Base-by-base conservation (phyloP, 2,888 invertebrate genomes). In the Pheosia tremula region DNA sequence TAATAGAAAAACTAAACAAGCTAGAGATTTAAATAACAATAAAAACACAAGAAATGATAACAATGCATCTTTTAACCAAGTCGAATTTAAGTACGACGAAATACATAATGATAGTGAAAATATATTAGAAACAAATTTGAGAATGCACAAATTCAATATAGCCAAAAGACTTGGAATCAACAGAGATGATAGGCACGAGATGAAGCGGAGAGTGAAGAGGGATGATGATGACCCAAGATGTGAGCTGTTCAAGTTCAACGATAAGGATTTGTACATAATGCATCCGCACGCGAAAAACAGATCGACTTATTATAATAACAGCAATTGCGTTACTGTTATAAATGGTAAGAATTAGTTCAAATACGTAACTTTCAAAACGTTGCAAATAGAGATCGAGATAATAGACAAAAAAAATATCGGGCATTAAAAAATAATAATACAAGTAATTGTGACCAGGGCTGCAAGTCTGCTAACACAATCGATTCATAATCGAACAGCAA, bases 241-340 rank as follows among this genome's bases (percentile, higher is more conserved):
- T 64, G 83, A 83, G 24, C 64, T 69, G 0, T 91, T 91, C 60
- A 64, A 62, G 7, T 84, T 68, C 56, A 72, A 71, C 7, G 72
- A 58, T 0, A 66, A 74, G 0, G 74, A 76, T 7, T 71, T 67
- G 10, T 38, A 59, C 10, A 84, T 91, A 45, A 81, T 73, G 3
- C 89, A 91, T 66, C 93, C 93, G 0, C 83, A 86, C 58, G 61
- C 77, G 0, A 83, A 79, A 38, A 76, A 73, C 37, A 80, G 78
- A 56, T 79, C 72, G 0, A 83, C 76, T 39, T 92, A 92, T 59
- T 84, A 82, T n/a, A 89, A 84, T 52, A 82, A 85, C 52, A 74
- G 81, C 8, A 80, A 88, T 60, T 93, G 93, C 61, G 86, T 86
- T 2, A 85, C 86, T 9, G 81, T 85, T 59, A 85, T 93, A 49